A percentile compares a stretch with the other conserved stretches of the same genome.
phyloP scores from a whole-genome alignment of 1,140 invertebrate species.

The Doryteuthis pealeii region DNA sequence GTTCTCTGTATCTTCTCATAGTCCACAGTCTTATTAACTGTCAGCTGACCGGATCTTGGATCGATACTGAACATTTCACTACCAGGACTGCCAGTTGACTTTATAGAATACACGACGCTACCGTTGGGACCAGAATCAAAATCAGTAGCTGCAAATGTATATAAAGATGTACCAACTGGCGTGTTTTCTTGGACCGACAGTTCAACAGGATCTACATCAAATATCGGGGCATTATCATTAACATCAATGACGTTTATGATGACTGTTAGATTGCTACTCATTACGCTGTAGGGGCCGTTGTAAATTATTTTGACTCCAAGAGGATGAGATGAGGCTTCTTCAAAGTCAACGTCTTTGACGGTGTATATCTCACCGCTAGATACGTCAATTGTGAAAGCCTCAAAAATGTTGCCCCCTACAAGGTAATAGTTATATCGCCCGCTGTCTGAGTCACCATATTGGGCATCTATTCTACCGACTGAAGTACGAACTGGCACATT shows the following conservation, averaged over 20 bases:
- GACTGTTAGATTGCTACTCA: slow-evolving; percentile 69
- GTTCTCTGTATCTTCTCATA: slow-evolving; percentile 76
- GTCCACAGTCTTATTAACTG: slow-evolving; percentile 74
- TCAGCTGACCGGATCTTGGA: slow-evolving; percentile 77
- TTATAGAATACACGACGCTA: slow-evolving; percentile 85
- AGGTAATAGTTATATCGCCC: slow-evolving; percentile 99
- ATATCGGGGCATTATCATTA: slow-evolving; percentile 90
- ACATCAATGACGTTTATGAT: slow-evolving; percentile 87
- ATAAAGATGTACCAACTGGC: slow-evolving; percentile 62
- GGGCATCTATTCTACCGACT: slow-evolving; percentile 69
- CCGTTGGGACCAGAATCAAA: slow-evolving; percentile 72
- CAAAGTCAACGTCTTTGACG: slow-evolving; percentile 86
- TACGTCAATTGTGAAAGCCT: slow-evolving; percentile 95
- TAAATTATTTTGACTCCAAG: slow-evolving; percentile 55
- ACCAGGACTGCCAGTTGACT: slow-evolving; percentile 32
- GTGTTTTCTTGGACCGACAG: slow-evolving; percentile 63
- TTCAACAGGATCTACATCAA: slow-evolving; percentile 61
- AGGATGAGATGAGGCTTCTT: slow-evolving; percentile 73
- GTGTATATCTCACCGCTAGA: slow-evolving; percentile 97
- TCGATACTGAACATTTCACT: slow-evolving; percentile 73
- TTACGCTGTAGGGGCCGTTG: slow-evolving; percentile 43
- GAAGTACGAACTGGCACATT: slow-evolving; percentile 90
- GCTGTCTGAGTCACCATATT: slow-evolving; percentile 72
- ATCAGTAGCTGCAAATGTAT: slow-evolving; percentile 51
- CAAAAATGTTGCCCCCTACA: slow-evolving; percentile 96